Evolutionary conservation across 2,113 vertebrate genomes (phyloP).

Genomic region (Hystrix brachyura): DNA sequence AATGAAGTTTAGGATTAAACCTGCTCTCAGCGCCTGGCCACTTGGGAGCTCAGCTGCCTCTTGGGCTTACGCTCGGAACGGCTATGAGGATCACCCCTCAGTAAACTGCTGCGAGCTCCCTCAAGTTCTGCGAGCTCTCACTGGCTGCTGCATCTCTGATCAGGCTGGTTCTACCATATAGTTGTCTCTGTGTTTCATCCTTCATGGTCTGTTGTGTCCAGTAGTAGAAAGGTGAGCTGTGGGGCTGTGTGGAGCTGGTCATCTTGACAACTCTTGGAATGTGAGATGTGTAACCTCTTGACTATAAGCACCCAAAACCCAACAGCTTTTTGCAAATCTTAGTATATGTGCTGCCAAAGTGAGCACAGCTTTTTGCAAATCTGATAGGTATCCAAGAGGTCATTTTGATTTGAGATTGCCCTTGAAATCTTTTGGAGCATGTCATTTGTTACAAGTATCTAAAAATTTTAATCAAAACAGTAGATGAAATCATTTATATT

Average conservation of each 20-base stretch:
- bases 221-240: background rate
- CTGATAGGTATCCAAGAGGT: background rate
- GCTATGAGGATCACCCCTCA: background rate
- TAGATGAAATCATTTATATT: background rate
- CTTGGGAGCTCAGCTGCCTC: background rate
- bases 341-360: background rate
- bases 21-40: background rate
- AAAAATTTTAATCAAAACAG: conserved; percentile 10
- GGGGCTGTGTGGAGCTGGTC: background rate
- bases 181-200: background rate
- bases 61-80: background rate
- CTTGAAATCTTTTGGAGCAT: conserved; percentile 9
- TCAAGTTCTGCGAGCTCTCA: background rate
- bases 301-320: background rate
- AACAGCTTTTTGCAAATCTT: background rate
- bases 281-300: background rate
- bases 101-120: background rate
- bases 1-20: background rate
- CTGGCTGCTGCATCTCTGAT: background rate
- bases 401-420: background rate
- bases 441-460: background rate
- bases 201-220: background rate
- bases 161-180: background rate
- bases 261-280: background rate
- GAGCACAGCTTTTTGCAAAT: background rate